Evolutionary conservation across 2,888 invertebrate genomes (phyloP).

Genomic region (Sminthurides aquaticus): DNA sequence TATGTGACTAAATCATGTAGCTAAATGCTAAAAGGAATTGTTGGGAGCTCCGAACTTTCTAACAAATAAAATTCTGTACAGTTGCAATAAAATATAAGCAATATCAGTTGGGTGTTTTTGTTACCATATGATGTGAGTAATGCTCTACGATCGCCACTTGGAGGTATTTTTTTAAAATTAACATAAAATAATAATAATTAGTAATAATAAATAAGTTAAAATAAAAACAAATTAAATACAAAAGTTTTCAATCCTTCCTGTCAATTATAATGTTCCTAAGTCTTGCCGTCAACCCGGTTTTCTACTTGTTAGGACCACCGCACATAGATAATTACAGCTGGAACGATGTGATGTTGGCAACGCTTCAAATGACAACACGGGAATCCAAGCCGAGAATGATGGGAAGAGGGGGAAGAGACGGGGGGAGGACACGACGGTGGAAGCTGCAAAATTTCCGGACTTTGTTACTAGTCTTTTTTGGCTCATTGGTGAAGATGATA

Average conservation of each 20-base stretch:
- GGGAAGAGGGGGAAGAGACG: too few relatives aligned
- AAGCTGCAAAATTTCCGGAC: slow-evolving; percentile 6
- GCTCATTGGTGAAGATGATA: slow-evolving; percentile 15
- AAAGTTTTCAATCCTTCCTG: too few relatives aligned
- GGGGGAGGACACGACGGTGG: not conserved
- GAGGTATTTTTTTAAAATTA: not conserved
- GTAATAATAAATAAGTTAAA: too few relatives aligned
- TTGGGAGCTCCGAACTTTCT: too few relatives aligned
- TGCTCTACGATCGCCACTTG: not conserved
- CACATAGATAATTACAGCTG: slow-evolving; percentile 27
- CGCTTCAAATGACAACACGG: not conserved
- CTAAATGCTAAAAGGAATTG: too few relatives aligned
- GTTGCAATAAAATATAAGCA: too few relatives aligned
- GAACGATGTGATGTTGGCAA: slow-evolving; percentile 8
- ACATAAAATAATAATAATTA: too few relatives aligned
- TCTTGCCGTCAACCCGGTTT: slow-evolving; percentile 32
- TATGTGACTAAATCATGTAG: too few relatives aligned
- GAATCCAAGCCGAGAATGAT: too few relatives aligned
- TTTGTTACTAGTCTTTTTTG: slow-evolving; percentile 14
- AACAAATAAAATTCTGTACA: too few relatives aligned
- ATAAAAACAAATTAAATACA: too few relatives aligned
- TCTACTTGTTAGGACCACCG: slow-evolving; percentile 38
- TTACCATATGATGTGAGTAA: not conserved
- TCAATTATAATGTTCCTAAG: slow-evolving; percentile 36
- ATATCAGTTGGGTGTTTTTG: not conserved